Conservation (phyloP, 2,797 vertebrate genomes). For the Rhadinocentrus ornatus region DNA sequence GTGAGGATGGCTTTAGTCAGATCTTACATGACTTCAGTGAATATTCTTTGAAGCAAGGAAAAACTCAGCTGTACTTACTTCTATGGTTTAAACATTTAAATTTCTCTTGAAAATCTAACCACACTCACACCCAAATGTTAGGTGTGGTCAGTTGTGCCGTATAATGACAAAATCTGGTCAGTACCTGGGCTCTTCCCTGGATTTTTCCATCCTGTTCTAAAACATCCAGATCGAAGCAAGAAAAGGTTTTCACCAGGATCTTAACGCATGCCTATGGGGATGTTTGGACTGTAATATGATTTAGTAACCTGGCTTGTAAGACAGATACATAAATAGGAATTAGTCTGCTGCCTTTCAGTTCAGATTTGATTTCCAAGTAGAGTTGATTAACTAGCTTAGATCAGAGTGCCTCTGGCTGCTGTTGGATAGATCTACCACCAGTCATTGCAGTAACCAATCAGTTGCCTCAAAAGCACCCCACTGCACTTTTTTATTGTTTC, state of each 20-base stretch:
- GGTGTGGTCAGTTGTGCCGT: not conserved
- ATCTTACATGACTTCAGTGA: not conserved
- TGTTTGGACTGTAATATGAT: conserved; percentile 4
- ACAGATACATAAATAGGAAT: not conserved
- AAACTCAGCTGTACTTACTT: not conserved
- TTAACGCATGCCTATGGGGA: not conserved
- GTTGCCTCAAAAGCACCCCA: not conserved
- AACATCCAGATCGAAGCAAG: not conserved
- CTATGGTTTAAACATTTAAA: not conserved
- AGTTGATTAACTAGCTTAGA: conserved; percentile 4
- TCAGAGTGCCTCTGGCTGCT: not conserved
- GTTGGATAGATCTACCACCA: not conserved
- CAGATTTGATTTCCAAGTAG: conserved; percentile 7
- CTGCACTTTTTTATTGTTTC: not conserved
- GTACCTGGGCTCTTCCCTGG: not conserved
- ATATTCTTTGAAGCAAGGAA: not conserved
- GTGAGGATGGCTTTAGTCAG: conserved; percentile 22
- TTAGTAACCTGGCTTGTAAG: not conserved
- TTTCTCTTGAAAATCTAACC: not conserved
- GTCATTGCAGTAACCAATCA: not conserved
- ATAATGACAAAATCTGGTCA: not conserved
- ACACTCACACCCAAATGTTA: not conserved
- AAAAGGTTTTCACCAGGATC: not conserved
- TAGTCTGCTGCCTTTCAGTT: not conserved
- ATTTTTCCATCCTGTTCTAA: conserved; percentile 7